phyloP scores from a whole-genome alignment of 2,797 vertebrate genomes.

The Threskiornis aethiopicus region DNA sequence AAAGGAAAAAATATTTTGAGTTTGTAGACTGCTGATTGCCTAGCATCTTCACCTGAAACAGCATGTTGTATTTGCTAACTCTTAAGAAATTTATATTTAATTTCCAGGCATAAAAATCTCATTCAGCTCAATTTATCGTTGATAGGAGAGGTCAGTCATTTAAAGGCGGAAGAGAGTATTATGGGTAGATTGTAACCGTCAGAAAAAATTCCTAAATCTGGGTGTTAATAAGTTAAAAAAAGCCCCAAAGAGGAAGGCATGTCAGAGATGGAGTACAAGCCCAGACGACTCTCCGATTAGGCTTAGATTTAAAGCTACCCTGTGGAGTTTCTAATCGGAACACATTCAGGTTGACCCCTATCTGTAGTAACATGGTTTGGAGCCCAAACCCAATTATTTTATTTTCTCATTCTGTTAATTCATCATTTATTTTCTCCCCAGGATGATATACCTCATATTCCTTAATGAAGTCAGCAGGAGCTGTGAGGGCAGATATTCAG shows the following conservation, averaged over 20 bases:
- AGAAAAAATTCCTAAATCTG: neutral
- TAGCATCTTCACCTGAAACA: neutral
- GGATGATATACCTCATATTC: neutral
- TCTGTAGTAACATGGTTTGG: neutral
- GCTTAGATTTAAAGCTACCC: neutral
- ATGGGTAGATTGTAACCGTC: neutral
- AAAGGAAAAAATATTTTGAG: neutral
- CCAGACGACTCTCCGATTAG: neutral
- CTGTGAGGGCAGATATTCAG: neutral
- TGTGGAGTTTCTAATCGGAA: neutral
- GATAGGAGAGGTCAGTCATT: neutral
- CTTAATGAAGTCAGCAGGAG: neutral
- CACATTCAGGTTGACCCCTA: neutral
- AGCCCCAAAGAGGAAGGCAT: neutral
- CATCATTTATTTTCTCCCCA: neutral
- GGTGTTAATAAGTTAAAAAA: neutral
- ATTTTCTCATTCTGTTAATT: neutral
- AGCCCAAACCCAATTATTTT: neutral
- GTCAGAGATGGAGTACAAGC: neutral
- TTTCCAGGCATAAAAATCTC: neutral
- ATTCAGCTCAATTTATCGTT: neutral
- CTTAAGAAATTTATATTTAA: neutral
- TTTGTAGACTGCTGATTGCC: neutral
- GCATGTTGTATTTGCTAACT: neutral
- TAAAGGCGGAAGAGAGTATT: neutral